Evolutionary conservation across 2,888 invertebrate species (phyloP).

Genomic region (Coleophora flavipennella): DNA sequence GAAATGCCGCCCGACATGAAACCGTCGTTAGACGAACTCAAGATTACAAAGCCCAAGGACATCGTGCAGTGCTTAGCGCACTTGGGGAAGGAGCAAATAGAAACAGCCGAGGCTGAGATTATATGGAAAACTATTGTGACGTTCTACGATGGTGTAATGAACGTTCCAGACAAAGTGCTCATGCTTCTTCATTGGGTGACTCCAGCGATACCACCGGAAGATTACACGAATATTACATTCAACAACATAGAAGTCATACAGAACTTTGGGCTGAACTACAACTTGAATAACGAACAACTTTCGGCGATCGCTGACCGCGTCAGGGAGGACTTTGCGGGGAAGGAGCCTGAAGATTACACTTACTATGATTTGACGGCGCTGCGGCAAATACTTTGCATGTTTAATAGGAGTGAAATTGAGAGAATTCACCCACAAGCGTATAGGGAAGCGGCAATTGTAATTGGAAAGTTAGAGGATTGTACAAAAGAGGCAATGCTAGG

Average conservation of each 20-base stretch:
- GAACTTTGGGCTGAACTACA: slow-evolving; percentile 67
- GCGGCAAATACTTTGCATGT: slow-evolving; percentile 71
- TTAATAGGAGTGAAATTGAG: slow-evolving; percentile 63
- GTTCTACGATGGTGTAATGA: slow-evolving; percentile 36
- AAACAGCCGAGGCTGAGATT: slow-evolving; percentile 33
- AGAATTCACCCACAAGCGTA: slow-evolving; percentile 69
- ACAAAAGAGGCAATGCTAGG: slow-evolving; percentile 48
- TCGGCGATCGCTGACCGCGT: slow-evolving; percentile 62
- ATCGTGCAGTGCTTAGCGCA: slow-evolving; percentile 46
- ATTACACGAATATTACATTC: slow-evolving; percentile 66
- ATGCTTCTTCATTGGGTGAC: slow-evolving; percentile 59
- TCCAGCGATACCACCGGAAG: slow-evolving; percentile 53
- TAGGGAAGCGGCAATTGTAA: slow-evolving; percentile 52
- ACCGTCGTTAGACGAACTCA: slow-evolving; percentile 27
- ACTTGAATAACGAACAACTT: slow-evolving; percentile 50
- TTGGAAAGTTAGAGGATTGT: slow-evolving; percentile 61
- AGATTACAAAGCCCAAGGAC: slow-evolving; percentile 35
- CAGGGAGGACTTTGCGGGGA: slow-evolving; percentile 62
- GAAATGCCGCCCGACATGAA: slow-evolving; percentile 28
- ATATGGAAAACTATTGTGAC: slow-evolving; percentile 48
- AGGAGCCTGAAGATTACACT: slow-evolving; percentile 69
- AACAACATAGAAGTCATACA: slow-evolving; percentile 65
- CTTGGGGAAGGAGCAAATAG: slow-evolving; percentile 39
- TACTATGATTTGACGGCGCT: slow-evolving; percentile 68
- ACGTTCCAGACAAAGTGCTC: slow-evolving; percentile 55